These are phyloP conservation scores for Pygoscelis adeliae DNA, from an alignment of 2,113 vertebrate species.

Conservation along the genomic window DNA sequence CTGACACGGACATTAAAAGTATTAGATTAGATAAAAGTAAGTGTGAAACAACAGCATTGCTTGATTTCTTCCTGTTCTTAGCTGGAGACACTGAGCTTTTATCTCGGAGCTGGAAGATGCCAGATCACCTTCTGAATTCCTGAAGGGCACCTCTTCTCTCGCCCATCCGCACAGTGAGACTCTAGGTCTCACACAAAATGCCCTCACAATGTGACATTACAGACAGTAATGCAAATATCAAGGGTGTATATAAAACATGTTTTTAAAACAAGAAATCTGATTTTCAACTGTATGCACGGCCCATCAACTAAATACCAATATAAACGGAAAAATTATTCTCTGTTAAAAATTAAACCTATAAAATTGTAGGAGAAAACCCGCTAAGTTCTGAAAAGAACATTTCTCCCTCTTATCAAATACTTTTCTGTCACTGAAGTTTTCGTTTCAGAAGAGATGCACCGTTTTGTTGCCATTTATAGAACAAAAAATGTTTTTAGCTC, in stretches of 20 bases:
- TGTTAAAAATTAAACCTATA: background rate
- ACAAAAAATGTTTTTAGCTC: background rate
- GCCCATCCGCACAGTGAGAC: background rate
- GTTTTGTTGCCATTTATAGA: background rate
- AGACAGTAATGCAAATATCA: background rate
- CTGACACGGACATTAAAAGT: background rate
- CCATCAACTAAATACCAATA: background rate
- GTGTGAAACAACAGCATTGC: background rate
- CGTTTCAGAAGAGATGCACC: background rate
- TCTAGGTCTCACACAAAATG: background rate
- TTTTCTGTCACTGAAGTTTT: background rate
- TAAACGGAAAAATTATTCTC: background rate
- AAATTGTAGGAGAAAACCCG: background rate
- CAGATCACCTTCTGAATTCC: background rate
- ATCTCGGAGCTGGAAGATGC: background rate
- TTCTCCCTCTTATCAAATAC: background rate
- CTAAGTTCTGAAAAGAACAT: background rate
- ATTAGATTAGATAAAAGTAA: background rate
- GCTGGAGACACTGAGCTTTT: background rate
- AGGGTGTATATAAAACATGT: background rate
- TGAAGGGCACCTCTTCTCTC: background rate
- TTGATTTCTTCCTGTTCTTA: background rate
- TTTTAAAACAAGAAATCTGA: background rate
- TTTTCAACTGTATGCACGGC: background rate
- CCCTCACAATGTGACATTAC: background rate